A percentile compares a stretch with the other conserved stretches of the same genome.
These are phyloP conservation scores for Acridotheres tristis DNA, from an alignment of 2,797 vertebrate species.

Conservation along the genomic window DNA sequence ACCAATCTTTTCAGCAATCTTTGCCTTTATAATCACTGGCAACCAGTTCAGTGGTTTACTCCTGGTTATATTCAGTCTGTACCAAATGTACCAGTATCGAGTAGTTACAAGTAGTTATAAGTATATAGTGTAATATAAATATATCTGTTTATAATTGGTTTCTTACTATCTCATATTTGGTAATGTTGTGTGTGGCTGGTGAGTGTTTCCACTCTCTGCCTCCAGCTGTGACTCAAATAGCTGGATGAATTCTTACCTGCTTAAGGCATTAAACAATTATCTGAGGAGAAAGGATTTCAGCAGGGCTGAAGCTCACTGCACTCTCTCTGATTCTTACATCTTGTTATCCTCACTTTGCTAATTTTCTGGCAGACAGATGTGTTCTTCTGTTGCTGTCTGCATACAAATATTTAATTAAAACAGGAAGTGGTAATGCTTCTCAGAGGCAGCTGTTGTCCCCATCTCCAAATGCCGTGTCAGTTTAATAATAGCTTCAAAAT, in stretches of 20 bases:
- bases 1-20: background rate
- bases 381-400: background rate
- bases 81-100: background rate
- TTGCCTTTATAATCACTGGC: background rate
- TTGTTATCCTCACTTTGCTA: background rate
- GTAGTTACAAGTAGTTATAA: background rate
- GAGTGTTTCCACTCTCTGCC: background rate
- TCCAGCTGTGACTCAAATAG: background rate
- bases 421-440: background rate
- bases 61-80: background rate
- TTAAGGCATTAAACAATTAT: background rate
- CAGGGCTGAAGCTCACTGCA: background rate
- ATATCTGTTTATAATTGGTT: background rate
- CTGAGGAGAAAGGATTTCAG: background rate
- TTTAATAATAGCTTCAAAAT: background rate
- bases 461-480: background rate
- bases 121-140: background rate
- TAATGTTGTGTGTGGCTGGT: background rate
- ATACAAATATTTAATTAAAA: constrained; percentile 33
- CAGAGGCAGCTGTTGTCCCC: background rate
- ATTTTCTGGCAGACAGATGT: constrained; percentile 26
- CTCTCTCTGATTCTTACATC: background rate
- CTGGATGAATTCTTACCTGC: background rate
- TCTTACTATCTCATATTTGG: background rate
- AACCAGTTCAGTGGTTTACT: background rate